Percentiles rank a stretch among this genome's conserved stretches.
Conservation (phyloP, 2,113 vertebrate species). For the Phalacrocorax pelagicus region DNA sequence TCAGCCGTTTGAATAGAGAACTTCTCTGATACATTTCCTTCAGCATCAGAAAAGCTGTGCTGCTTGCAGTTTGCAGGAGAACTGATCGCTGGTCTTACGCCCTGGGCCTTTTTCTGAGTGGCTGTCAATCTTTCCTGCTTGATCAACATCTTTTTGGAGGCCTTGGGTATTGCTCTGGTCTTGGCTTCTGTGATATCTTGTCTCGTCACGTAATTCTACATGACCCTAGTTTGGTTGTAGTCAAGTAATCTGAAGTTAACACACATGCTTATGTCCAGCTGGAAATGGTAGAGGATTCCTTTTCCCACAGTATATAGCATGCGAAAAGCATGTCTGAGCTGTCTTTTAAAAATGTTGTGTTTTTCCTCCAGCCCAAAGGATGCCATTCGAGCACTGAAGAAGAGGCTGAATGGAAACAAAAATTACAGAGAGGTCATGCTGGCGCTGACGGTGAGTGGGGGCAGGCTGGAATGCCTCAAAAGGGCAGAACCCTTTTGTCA, state of each 20-base stretch:
- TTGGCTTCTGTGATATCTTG: neutral
- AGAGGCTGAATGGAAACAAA: constrained; percentile 93
- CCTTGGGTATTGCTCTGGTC: neutral
- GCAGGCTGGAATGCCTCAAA: neutral
- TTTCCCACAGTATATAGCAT: neutral
- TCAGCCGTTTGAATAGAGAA: neutral
- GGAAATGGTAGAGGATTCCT: neutral
- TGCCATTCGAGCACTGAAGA: constrained; percentile 94
- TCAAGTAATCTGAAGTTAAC: neutral
- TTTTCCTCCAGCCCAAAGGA: constrained; percentile 88
- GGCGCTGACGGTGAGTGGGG: constrained; percentile 88
- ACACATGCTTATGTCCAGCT: neutral
- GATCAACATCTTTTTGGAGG: neutral
- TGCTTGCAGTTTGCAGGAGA: neutral
- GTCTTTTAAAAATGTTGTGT: neutral
- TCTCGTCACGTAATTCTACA: neutral
- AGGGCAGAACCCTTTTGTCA: constrained; percentile 26
- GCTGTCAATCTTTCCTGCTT: neutral
- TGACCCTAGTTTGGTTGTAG: neutral
- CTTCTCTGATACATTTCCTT: neutral
- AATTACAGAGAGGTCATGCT: constrained; percentile 98
- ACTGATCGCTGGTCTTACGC: neutral
- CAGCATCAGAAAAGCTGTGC: neutral
- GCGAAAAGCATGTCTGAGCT: neutral
- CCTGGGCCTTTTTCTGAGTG: neutral